Evolutionary conservation across 1,140 invertebrate genomes (phyloP), one percentile per base, ranked within the genome.

Genomic region (Leptopilina clavipes): DNA sequence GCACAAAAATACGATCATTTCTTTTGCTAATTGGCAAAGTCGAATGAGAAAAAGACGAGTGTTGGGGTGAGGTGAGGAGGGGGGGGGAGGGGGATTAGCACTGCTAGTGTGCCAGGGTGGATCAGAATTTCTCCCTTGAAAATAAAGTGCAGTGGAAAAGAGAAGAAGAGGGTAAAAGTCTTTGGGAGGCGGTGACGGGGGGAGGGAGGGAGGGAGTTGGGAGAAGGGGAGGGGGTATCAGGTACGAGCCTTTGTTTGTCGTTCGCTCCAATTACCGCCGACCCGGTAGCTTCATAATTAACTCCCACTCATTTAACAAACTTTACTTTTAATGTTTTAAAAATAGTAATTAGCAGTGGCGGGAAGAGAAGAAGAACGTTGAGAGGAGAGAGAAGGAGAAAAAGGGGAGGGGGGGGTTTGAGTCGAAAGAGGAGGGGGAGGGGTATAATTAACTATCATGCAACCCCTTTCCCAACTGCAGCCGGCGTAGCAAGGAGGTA

Each of bases 271-370:
- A 90, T 90, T 90, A 90, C 88, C 89, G 87, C 88, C 87, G 85
- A 89, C 86, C 87, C 86, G 86, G 89, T 90, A 88, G 88, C 88
- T 90, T 89, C 88, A 90, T 90, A 90, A 90, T 90, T 90, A 90
- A 90, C 89, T 90, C 89, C 89, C 89, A 90, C 89, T 90, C 89
- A 89, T 90, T 90, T 90, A 90, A 90, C 89, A 90, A 90, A 90
- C 89, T 90, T 90, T 90, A 90, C 88, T 90, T 90, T 90, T 90
- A 90, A 90, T 90, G 89, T 90, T 90, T 90, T 88, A 90, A 90
- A 90, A 90, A 90, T 90, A 90, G 89, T 90, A 90, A 90, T 90
- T 90, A 90, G 89, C 88, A 89, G 82, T 76, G 77, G 81, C 77
- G 71, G 81, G 81, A 83, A 75, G 85, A 82, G 79, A 72, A 78